Evolutionary conservation across 2,888 invertebrate genomes (phyloP).

Genomic region (Caenorhabditis imperialis): DNA sequence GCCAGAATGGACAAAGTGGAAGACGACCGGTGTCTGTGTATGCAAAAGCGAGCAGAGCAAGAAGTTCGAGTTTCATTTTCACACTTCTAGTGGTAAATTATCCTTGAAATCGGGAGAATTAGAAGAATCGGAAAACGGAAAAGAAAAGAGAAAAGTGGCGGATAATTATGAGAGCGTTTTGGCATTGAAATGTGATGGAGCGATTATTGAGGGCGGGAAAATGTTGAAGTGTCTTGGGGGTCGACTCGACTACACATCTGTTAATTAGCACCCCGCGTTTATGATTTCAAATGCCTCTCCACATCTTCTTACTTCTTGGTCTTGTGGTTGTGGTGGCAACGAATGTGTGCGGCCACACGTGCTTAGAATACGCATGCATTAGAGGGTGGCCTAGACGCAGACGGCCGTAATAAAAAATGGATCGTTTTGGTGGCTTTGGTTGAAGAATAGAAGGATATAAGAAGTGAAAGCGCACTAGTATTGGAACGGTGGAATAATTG

Average conservation of each 20-base stretch:
- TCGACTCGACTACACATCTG: conserved; percentile 42
- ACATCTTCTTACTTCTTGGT: conserved; percentile 26
- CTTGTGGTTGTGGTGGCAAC: conserved; percentile 43
- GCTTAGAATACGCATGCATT: conserved; percentile 28
- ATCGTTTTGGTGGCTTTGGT: conserved; percentile 1
- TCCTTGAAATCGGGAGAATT: conserved; percentile 7
- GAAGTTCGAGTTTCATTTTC: conserved; percentile 24
- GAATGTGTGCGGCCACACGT: conserved; percentile 29
- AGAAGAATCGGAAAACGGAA: conserved; percentile 5
- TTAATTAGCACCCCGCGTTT: no score
- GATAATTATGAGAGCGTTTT: conserved; percentile 42
- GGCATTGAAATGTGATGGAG: conserved; percentile 47
- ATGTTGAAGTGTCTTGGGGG: conserved; percentile 47
- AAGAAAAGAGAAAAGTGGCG: conserved; percentile 11
- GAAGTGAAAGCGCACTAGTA: no score
- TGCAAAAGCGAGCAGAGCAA: conserved; percentile 35
- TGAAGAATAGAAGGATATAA: no score
- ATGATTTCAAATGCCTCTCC: no score
- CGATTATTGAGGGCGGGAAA: conserved; percentile 27
- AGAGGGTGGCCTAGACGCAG: conserved; percentile 15
- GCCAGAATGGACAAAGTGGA: conserved; percentile 12
- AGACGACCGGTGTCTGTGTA: conserved; percentile 45
- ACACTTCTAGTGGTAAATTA: conserved; percentile 46
- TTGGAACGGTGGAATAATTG: no score
- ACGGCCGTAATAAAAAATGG: conserved; percentile 33